These are phyloP conservation scores for Butastur rufipennis DNA, from an alignment of 2,113 vertebrate species.

Conservation along the genomic window DNA sequence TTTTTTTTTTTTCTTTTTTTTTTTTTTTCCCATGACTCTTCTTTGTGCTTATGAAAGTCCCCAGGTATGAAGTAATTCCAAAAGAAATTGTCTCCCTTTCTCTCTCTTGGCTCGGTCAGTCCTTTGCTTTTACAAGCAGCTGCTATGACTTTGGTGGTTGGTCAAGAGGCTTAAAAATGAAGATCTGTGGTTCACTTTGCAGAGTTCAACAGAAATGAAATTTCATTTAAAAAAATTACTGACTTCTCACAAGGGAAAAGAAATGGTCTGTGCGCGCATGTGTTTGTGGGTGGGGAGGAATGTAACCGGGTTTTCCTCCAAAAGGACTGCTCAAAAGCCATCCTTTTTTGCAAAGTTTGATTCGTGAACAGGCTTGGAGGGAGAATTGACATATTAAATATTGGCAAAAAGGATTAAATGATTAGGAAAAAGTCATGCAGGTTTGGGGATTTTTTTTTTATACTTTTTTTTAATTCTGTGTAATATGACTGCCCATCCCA, in stretches of 20 bases:
- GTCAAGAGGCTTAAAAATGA: background rate
- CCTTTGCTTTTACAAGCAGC: background rate
- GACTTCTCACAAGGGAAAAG: background rate
- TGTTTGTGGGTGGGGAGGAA: background rate
- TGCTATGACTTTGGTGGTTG: background rate
- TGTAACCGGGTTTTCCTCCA: background rate
- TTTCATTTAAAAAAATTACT: background rate
- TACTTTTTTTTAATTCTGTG: background rate
- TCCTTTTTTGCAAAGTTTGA: background rate
- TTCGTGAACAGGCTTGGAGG: background rate
- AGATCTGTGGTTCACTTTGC: background rate
- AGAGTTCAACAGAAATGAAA: background rate
- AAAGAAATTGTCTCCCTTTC: background rate
- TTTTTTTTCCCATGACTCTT: background rate
- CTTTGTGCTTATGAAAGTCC: constrained; percentile 53
- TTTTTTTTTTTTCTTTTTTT: too few species aligned
- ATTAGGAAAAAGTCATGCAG: background rate
- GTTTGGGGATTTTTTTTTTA: background rate
- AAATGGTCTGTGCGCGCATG: background rate
- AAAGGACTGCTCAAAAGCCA: background rate
- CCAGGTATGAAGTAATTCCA: background rate
- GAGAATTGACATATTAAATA: background rate
- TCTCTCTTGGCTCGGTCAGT: background rate
- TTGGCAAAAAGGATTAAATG: background rate
- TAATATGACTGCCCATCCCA: background rate